These are phyloP conservation scores for Stenichneumon culpator DNA, from an alignment of 2,888 invertebrate genomes.

Conservation along the genomic window DNA sequence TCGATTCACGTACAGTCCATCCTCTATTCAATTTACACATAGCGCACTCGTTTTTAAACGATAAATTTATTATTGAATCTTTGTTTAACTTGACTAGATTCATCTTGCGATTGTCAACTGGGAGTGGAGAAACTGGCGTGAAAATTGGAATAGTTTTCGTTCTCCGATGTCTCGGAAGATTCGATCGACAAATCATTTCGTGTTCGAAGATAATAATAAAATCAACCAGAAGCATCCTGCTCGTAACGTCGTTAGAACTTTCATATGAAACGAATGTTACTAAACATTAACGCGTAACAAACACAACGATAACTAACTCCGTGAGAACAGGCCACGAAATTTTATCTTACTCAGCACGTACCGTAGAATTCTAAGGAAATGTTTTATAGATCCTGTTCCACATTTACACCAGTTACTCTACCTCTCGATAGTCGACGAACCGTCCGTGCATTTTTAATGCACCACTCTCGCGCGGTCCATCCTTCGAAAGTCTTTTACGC, in stretches of 20 bases:
- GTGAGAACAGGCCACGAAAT: no score
- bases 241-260: neutral
- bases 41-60: conserved; percentile 27
- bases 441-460: conserved; percentile 20
- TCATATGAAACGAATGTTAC: neutral
- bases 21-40: conserved; percentile 19
- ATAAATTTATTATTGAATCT: conserved; percentile 12
- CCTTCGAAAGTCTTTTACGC: neutral
- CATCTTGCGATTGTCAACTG: conserved; percentile 12
- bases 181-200: neutral
- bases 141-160: neutral
- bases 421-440: conserved; percentile 26
- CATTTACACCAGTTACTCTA: conserved; percentile 22
- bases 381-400: neutral
- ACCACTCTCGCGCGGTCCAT: conserved; percentile 5
- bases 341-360: neutral
- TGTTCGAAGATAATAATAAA: neutral
- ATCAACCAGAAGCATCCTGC: neutral
- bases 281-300: neutral
- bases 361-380: neutral
- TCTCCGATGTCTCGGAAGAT: neutral
- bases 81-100: conserved; percentile 28
- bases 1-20: conserved; percentile 6
- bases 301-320: no score
- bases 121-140: conserved; percentile 3